These are phyloP conservation scores for Erannis defoliaria DNA, from an alignment of 2,888 invertebrate species.

Conservation along the genomic window DNA sequence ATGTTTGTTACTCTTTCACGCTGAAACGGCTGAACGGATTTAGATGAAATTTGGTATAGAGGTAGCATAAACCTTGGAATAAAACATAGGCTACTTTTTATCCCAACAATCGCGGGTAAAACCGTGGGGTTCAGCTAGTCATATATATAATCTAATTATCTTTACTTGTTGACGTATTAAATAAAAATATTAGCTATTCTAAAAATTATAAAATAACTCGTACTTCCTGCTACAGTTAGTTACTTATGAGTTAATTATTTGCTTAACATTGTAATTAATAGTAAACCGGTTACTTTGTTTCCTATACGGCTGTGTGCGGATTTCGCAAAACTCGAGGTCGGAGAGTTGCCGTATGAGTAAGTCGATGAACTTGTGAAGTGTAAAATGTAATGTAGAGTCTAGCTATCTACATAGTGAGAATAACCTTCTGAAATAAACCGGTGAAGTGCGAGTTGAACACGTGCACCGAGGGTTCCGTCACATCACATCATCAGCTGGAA, in stretches of 20 bases:
- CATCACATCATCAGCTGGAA: no score
- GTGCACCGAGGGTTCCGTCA: no score
- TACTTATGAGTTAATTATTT: constrained; percentile 7
- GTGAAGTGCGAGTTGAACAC: no score
- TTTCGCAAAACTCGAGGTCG: constrained; percentile 28
- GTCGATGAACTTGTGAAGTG: constrained; percentile 1
- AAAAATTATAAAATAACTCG: neutral
- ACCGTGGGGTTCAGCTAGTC: no score
- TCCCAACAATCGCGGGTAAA: no score
- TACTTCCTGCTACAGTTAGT: constrained; percentile 20
- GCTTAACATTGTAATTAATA: constrained; percentile 12
- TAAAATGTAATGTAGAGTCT: neutral
- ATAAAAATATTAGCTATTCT: neutral
- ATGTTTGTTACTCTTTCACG: no score
- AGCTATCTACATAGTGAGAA: neutral
- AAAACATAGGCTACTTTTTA: no score
- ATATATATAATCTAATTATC: no score
- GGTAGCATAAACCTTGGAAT: no score
- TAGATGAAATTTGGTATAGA: no score
- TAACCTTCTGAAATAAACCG: neutral
- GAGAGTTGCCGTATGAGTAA: neutral
- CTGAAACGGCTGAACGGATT: no score
- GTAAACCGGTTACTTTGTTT: constrained; percentile 28
- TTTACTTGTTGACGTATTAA: neutral
- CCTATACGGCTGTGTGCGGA: constrained; percentile 13